Conservation (phyloP, 2,797 vertebrate species). For the Nyctibius grandis region DNA sequence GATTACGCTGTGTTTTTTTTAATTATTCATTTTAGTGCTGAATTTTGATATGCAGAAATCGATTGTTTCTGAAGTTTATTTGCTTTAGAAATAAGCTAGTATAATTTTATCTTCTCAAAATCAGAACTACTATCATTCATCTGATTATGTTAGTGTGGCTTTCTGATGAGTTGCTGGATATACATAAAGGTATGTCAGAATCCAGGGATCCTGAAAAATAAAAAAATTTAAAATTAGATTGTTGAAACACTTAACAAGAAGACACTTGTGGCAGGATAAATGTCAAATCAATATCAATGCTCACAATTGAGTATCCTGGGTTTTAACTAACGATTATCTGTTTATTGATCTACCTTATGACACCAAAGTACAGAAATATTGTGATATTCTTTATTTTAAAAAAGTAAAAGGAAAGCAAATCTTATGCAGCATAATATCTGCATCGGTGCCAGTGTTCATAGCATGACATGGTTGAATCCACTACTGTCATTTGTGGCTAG, state of each 20-base stretch:
- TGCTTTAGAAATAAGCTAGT: neutral
- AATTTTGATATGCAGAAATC: neutral
- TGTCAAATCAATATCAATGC: constrained; percentile 49
- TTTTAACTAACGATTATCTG: constrained; percentile 30
- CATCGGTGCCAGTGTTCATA: neutral
- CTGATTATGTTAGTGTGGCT: neutral
- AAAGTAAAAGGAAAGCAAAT: neutral
- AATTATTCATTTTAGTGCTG: neutral
- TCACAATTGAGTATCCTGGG: neutral
- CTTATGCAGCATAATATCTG: neutral
- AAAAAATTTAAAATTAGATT: constrained; percentile 39
- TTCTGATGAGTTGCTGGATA: constrained; percentile 4
- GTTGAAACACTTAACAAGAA: constrained; percentile 32
- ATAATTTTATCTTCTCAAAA: constrained; percentile 7
- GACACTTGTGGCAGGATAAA: constrained; percentile 27
- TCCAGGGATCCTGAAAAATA: neutral
- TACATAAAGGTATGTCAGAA: neutral
- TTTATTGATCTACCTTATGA: neutral
- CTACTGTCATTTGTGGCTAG: neutral
- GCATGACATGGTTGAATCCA: neutral
- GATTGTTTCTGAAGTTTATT: neutral
- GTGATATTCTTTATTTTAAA: neutral
- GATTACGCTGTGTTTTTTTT: neutral
- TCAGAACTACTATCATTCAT: neutral
- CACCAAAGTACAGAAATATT: neutral